phyloP scores from a whole-genome alignment of 2,797 vertebrate genomes.

The Sus cebifrons region DNA sequence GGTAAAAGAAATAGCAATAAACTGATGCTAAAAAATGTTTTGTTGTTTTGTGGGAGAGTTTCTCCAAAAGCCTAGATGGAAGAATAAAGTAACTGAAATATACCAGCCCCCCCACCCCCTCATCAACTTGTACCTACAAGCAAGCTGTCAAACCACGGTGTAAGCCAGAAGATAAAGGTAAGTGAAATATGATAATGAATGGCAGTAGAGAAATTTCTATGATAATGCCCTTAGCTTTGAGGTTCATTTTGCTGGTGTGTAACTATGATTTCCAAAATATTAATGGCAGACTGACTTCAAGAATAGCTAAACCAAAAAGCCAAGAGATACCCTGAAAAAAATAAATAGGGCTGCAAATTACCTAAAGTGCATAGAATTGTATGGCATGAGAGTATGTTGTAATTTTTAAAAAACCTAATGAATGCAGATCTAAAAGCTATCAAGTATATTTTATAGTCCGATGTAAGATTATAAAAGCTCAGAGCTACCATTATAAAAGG shows the following conservation, averaged over 20 bases:
- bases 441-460: background rate
- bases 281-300: background rate
- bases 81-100: background rate
- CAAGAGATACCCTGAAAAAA: background rate
- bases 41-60: background rate
- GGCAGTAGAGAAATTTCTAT: background rate
- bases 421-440: background rate
- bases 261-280: constrained; percentile 45
- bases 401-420: constrained; percentile 30
- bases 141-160: background rate
- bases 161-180: background rate
- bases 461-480: background rate
- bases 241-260: background rate
- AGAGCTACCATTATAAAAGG: background rate
- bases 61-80: background rate
- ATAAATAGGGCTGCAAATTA: background rate
- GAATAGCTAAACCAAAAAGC: background rate
- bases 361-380: background rate
- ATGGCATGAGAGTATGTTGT: background rate
- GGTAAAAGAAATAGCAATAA: background rate
- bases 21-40: constrained; percentile 35
- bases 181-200: background rate
- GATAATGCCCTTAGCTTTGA: background rate
- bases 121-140: background rate
- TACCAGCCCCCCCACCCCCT: rapidly evolving